Evolutionary conservation across 2,113 vertebrate genomes (phyloP).

Genomic region (Hydrochoerus hydrochaeris): DNA sequence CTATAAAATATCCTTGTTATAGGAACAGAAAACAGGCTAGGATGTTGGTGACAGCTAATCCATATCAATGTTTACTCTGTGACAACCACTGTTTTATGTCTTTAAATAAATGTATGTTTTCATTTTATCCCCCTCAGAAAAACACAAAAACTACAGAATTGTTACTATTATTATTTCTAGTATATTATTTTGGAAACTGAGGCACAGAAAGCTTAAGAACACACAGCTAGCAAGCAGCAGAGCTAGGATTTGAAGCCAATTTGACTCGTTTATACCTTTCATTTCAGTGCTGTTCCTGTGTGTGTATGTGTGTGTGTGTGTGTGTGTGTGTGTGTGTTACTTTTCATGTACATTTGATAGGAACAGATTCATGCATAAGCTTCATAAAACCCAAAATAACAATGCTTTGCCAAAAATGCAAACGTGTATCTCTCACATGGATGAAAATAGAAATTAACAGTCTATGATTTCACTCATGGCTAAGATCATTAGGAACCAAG

Average conservation of each 20-base stretch:
- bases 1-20: background rate
- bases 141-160: background rate
- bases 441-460: background rate
- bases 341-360: background rate
- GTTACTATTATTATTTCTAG: background rate
- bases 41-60: background rate
- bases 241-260: background rate
- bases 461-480: background rate
- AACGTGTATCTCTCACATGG: background rate
- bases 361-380: background rate
- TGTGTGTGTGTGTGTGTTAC: background rate
- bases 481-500: background rate
- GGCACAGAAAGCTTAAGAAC: background rate
- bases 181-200: background rate
- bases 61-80: background rate
- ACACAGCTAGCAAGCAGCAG: background rate
- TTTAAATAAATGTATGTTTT: background rate
- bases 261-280: background rate
- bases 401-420: background rate
- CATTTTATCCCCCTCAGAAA: background rate
- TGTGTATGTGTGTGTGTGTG: background rate
- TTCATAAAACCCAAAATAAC: constrained; percentile 40
- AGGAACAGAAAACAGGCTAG: background rate
- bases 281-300: background rate
- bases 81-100: background rate